Base-by-base conservation (phyloP, 2,113 vertebrate species). In the Casuarius casuarius region DNA sequence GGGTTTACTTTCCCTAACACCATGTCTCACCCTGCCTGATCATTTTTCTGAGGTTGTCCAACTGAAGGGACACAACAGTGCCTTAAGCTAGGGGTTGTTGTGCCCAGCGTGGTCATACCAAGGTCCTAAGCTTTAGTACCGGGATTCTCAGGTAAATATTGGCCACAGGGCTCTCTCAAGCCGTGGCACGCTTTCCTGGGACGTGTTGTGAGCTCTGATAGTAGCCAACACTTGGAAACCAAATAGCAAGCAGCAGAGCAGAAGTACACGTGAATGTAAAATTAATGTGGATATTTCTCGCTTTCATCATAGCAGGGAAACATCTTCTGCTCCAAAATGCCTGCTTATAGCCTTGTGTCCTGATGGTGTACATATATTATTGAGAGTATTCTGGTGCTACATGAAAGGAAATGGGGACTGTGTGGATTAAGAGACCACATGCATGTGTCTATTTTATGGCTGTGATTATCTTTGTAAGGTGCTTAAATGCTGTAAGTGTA, bases 381-480 rank as follows among this genome's bases (percentile, higher is more conserved):
- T 76, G 87, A 82, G 95, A 78, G 82, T 91, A 80, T 95, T 95
- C 84, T 92, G 54, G 66, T 8, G 33, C 58, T 85, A 65, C 91
- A 72, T 88, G 87, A 94, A 97, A 95, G 78, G 78, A 94, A 92
- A 91, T 38, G 71, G 46, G 29, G 67, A 31, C 49, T 80, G 54
- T 96, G 81, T 91, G 96, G 91, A 95, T 97, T 97, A 97, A 82
- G 54, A 91, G 89, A 94, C 95, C 95, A 94, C 92, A 96, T 92
- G 63, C 89, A 86, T 86, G 82, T 90, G 89, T 72, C 75, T 95
- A 13, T 94, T 97, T 97, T 95, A 95, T 92, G 78, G 72, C 91
- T 90, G 87, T 96, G 89, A 96, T 97, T 97, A 96, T 97, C 89
- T 92, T 95, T 91, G 78, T 95, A 80, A 96, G 92, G 87, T 94